Evolutionary conservation across 2,797 vertebrate genomes (phyloP), one percentile per base, ranked within the genome.

Genomic region (Phrynocephalus vlangalii): DNA sequence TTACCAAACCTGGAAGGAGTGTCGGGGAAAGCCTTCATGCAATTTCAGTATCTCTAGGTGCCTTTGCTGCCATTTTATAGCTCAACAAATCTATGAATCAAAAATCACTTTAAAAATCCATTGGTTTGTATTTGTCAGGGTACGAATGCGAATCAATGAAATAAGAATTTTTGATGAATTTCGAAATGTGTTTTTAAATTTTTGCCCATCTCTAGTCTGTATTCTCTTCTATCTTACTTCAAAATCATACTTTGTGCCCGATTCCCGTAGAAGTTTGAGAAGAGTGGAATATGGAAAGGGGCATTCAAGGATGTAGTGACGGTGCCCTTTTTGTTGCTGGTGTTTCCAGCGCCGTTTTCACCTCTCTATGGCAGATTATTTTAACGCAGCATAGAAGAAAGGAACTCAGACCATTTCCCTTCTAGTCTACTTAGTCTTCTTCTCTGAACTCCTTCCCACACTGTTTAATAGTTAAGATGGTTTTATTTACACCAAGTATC

Each of bases 321-420:
- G 8, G 52, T 13, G 8, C 52, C 52, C 52, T 56, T 56, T 56
- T 13, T 63, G 60, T 63, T 13, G 13, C 60, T 63, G 44, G 56
- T 85, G 77, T 50, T 84, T 68, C 48, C 24, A 67, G 66, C 2
- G 73, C 6, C 38, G 38, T 44, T 84, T 66, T 48, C 20, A 13
- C 13, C 10, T 18, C 10, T 56, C 52, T 11, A 30, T 68, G 11
- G 70, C 87, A 30, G 22, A 78, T 1, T 87, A 1, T 66, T 91
- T 88, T 83, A 83, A 70, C 18, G 84, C 78, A 73, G 83, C 83
- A 87, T 86, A 5, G 26, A 87, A 88, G 28, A 81, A 24, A 86
- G 81, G 72, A 70, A 6, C 56, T 30, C 9, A 60, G 13, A 24
- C 80, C 7, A 28, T 1, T 15, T 15, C 33, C 2, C 20, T 8